Conservation (phyloP, 2,113 vertebrate genomes). For the Mesembrinibis cayennensis region DNA sequence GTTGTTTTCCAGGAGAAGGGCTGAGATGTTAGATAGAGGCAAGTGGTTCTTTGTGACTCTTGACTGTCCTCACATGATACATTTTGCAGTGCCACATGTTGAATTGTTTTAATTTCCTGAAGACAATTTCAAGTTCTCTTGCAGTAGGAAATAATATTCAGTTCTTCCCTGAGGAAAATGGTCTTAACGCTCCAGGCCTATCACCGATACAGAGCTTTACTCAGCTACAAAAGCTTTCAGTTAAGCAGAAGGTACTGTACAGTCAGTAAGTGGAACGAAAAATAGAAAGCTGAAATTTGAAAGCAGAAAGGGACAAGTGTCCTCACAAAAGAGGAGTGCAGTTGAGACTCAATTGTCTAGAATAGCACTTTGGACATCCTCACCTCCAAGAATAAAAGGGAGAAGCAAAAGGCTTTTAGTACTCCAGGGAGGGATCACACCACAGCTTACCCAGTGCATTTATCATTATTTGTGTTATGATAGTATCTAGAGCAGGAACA, state of each 20-base stretch:
- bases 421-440: not conserved
- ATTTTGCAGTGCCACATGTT: not conserved
- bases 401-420: not conserved
- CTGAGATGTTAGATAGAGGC: not conserved
- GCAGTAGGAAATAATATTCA: not conserved
- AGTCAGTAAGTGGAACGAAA: slow-evolving; percentile 8
- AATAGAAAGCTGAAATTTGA: slow-evolving; percentile 21
- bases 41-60: not conserved
- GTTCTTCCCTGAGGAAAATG: not conserved
- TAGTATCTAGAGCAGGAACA: not conserved
- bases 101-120: slow-evolving; percentile 22
- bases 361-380: not conserved
- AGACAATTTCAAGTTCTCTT: not conserved
- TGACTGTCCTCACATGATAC: not conserved
- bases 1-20: not conserved
- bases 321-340: not conserved
- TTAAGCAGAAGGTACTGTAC: not conserved
- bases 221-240: slow-evolving; percentile 22
- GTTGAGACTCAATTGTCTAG: not conserved
- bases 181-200: not conserved
- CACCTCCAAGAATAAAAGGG: not conserved
- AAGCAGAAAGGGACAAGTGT: not conserved
- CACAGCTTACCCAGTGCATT: not conserved
- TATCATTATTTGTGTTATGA: not conserved
- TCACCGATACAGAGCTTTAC: not conserved